Evolutionary conservation across 2,797 vertebrate species (phyloP), one percentile per base, ranked within the genome.

Genomic region (Poeciliopsis turneri): DNA sequence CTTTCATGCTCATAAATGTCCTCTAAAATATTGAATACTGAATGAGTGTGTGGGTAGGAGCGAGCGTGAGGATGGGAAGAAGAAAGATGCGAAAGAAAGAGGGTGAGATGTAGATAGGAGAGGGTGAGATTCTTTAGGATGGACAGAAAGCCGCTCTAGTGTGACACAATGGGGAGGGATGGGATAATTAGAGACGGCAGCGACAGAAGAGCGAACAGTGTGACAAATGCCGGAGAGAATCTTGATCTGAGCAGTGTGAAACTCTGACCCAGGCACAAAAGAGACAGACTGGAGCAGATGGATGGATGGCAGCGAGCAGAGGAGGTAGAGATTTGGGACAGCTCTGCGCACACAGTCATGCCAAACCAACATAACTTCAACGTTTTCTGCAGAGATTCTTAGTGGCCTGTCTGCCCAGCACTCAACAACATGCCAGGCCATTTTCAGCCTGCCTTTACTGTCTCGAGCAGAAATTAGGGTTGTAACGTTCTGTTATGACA

Each of bases 11-110:
- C 86, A 88, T 84, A 90, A 89, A 90, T 91, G 87, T 92, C 87
- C 89, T 92, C 90, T 91, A 83, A 92, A 93, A 92, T 91, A 94
- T 71, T 93, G 90, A 93, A 94, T 93, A 93, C 83, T 92, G 93
- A 91, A 93, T 90, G 91, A 93, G 91, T 79, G 90, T 93, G 91
- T 94, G 92, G 94, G 92, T 87, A 89, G 83, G 77, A 90, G 84
- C 77, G 85, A 80, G 81, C 77, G 79, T 81, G 79, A 87, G 76
- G 78, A 86, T 77, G 80, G 87, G 77, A 88, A 83, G 84, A 82
- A 70, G 49, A 82, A 80, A 81, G 83, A 87, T 80, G 83, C 85
- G 86, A 78, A 75, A 80, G 66, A 84, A 85, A 74, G 51, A 83
- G 84, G 80, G 76, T 80, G 86, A 86, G 85, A 88, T 80, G 74